Base-by-base conservation (phyloP, 1,140 invertebrate species). In the Arion vulgaris region DNA sequence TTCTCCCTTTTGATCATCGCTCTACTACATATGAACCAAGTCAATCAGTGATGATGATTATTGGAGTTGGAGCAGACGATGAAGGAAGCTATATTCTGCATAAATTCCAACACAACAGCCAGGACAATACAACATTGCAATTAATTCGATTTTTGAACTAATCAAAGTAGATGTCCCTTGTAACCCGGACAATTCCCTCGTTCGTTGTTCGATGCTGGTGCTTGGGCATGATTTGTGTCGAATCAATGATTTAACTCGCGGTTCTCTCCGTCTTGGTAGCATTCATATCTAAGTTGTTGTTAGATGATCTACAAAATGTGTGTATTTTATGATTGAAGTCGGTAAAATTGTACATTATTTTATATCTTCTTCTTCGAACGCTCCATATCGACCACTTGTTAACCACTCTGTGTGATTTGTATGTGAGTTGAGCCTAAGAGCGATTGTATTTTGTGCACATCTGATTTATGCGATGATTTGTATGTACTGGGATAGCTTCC, bases 111-210 rank as follows among this genome's bases (percentile, higher is more conserved):
- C 23, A 4, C 19, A 1, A 39, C 41, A 45, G 11, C 19, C 7
- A 2, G 71, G 71, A 73, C 34, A 73, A 39, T 73, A 32, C 23
- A 45, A 45, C 41, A 41, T n/a, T 36, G 13, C 41, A 2, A 23
- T 38, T 73, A 73, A 73, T 73, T 73, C 38, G 71, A 73, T 39
- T 73, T 38, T 4, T 26, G 23, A 39, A n/a, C 71, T 73, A 73
- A 73, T 73, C 71, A 73, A 38, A 45, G 36, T 73, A 32, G 38
- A 39, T 73, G 41, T 39, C 71, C 71, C 34, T 45, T 26, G 32
- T 73, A 19, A 73, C 71, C 38, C 23, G 34, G 23, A 66, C 53
- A 32, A 32, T 66, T 66, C 62, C 62, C n/a, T 66, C 28, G 11
- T 17, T 28, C 62, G 19, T 28, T 32, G 62, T 32, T 66, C 62